A percentile compares a stretch with the other conserved stretches of the same genome.
Evolutionary conservation across 2,113 vertebrate genomes (phyloP).

Genomic region (Ammodytes dubius): DNA sequence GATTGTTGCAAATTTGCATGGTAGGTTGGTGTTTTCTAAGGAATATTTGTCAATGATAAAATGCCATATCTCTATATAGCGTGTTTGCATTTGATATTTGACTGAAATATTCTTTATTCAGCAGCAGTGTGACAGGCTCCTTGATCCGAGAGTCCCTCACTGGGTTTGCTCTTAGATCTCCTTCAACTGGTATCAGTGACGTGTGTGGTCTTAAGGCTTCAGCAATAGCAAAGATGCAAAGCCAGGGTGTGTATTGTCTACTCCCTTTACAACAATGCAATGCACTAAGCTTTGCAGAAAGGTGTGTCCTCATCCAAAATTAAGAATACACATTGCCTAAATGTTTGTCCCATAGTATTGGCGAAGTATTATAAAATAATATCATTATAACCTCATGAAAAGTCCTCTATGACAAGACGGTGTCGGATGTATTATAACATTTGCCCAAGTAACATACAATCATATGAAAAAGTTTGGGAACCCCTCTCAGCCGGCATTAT

Average conservation of each 20-base stretch:
- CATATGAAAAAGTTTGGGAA: too few species aligned
- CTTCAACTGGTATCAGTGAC: neutral
- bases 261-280: neutral
- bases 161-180: neutral
- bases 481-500: too few species aligned
- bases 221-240: neutral
- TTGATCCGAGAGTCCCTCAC: neutral
- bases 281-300: neutral
- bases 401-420: neutral
- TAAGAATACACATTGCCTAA: neutral
- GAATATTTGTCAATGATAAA: too few species aligned
- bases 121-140: neutral
- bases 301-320: neutral
- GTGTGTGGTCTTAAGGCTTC: neutral
- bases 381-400: neutral
- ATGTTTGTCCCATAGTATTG: neutral
- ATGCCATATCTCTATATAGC: too few species aligned
- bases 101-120: neutral
- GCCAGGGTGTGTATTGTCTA: neutral
- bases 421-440: neutral
- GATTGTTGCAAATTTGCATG: conserved; percentile 15
- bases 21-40: too few species aligned
- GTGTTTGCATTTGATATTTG: neutral
- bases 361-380: neutral
- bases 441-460: neutral